Evolutionary conservation across 2,797 vertebrate genomes (phyloP).

Genomic region (Melopsittacus undulatus): DNA sequence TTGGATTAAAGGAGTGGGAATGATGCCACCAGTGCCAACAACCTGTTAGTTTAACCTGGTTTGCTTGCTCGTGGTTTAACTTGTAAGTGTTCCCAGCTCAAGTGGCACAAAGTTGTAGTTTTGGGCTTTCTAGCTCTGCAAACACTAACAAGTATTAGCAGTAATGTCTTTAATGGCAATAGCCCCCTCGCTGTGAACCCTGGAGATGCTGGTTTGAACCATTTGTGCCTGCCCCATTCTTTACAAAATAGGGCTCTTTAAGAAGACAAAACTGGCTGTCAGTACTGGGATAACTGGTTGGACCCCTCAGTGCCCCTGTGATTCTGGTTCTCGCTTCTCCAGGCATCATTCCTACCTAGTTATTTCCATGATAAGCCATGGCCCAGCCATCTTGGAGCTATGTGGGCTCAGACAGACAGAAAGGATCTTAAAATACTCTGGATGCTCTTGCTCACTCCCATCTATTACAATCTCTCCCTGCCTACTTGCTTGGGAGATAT

Average conservation of each 20-base stretch:
- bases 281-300: conserved; percentile 22
- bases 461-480: neutral
- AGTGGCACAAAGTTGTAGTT: neutral
- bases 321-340: conserved; percentile 36
- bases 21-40: neutral
- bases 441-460: neutral
- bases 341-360: neutral
- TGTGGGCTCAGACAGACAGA: neutral
- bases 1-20: neutral
- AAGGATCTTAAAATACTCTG: neutral
- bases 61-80: neutral
- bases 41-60: neutral
- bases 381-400: neutral
- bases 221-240: neutral
- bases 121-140: neutral
- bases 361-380: conserved; percentile 32
- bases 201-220: neutral
- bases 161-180: neutral
- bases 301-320: neutral
- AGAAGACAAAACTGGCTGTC: neutral
- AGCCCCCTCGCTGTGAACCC: neutral
- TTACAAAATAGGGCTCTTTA: neutral
- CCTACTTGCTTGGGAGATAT: neutral
- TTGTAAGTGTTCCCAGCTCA: neutral
- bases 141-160: neutral